Percentiles rank a stretch among this genome's conserved stretches.
phyloP scores from a whole-genome alignment of 2,888 invertebrate genomes.

The Dynastes hyllus region DNA sequence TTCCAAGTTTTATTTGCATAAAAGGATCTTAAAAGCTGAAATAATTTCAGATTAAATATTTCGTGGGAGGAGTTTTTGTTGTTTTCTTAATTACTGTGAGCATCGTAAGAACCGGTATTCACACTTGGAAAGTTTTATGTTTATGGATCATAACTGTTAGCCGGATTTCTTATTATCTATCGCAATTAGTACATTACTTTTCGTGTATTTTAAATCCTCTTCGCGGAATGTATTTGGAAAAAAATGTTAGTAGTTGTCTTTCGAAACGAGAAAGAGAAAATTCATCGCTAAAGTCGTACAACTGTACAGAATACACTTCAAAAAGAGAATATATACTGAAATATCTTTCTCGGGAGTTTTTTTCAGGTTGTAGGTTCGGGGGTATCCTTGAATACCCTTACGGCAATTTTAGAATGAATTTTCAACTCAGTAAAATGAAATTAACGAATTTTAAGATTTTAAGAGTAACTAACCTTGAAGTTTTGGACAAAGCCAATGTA shows the following conservation, averaged over 20 bases:
- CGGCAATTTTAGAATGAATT: too few species aligned
- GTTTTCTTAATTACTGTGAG: constrained; percentile 43
- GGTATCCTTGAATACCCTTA: too few species aligned
- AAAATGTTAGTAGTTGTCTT: background rate
- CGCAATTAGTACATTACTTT: constrained; percentile 37
- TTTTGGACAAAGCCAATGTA: too few species aligned
- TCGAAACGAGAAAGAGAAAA: background rate
- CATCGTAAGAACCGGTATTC: constrained; percentile 37
- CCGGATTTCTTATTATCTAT: constrained; percentile 41
- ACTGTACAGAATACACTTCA: too few species aligned
- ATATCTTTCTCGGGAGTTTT: too few species aligned
- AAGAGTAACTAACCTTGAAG: too few species aligned
- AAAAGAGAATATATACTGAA: too few species aligned
- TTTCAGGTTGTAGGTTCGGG: too few species aligned
- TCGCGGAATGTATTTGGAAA: background rate
- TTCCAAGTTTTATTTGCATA: constrained; percentile 48
- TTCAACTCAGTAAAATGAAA: too few species aligned
- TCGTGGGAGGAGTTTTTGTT: constrained; percentile 44
- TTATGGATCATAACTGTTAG: constrained; percentile 40
- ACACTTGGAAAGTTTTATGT: constrained; percentile 41
- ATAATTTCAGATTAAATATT: constrained; percentile 49
- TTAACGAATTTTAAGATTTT: too few species aligned
- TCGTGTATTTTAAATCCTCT: background rate
- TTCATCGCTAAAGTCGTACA: too few species aligned
- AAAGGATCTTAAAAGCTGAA: constrained; percentile 48